phyloP scores from a whole-genome alignment of 2,797 vertebrate species.

The Acrossocheilus fasciatus region DNA sequence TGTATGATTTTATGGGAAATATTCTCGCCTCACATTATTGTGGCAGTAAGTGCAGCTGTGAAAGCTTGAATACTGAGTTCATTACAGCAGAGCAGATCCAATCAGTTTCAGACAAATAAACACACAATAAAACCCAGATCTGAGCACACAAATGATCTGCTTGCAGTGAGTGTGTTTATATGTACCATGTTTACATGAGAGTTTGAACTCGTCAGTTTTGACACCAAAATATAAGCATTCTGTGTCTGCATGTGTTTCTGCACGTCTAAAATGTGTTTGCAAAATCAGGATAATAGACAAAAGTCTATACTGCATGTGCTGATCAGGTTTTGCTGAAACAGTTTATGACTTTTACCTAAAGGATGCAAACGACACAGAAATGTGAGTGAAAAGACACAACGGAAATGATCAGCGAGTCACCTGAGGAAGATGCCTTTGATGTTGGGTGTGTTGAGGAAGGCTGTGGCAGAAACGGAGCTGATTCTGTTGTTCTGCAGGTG shows the following conservation, averaged over 20 bases:
- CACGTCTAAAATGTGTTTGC: background rate
- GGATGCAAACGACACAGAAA: background rate
- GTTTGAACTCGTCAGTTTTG: background rate
- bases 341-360: background rate
- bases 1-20: slow-evolving; percentile 1
- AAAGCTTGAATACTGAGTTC: background rate
- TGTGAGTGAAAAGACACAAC: background rate
- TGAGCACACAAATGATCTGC: slow-evolving; percentile 9
- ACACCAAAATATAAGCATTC: background rate
- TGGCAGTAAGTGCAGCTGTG: background rate
- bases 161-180: background rate
- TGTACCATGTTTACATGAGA: background rate
- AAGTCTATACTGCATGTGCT: background rate
- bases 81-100: background rate
- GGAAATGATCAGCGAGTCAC: slow-evolving; percentile 66
- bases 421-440: slow-evolving; percentile 95
- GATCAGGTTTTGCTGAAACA: background rate
- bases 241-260: background rate
- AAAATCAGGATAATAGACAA: background rate
- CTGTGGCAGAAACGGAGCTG: slow-evolving; percentile 80
- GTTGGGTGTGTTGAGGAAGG: slow-evolving; percentile 92
- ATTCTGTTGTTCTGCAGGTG: slow-evolving; percentile 95
- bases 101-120: background rate
- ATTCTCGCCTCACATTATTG: background rate
- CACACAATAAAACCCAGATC: background rate